Base-by-base conservation (phyloP, 2,113 vertebrate species). In the Raja brachyura region DNA sequence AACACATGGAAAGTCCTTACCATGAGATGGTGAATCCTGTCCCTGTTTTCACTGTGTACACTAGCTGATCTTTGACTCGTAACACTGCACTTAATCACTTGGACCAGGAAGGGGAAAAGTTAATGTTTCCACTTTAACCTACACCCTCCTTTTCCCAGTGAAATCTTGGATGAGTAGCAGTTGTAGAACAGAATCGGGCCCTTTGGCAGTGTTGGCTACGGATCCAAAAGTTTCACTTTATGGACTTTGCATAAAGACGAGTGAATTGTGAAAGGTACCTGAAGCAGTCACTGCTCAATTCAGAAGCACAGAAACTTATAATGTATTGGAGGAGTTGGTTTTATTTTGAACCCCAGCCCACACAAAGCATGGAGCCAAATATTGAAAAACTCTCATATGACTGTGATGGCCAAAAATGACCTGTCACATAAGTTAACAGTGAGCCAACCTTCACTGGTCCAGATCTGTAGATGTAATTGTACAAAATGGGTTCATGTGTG, bases 331-430 rank as follows among this genome's bases (percentile, higher is more conserved):
- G n/a, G 83, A 18, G 13, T 83, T 83, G 79, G 13, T 66, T 88
- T 88, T 31, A 86, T 63, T 33, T 88, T 88, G 83, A 6, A 88
- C 6, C 63, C 83, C 28, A 63, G 83, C 83, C 11, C n/a, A n/a
- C 6, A 31, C 4, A 63, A 66, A 88, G 31, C 61, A 31, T 25
- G 39, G 56, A 88, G n/a, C 13, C 83, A 63, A 31, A 88, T 63
- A 88, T 63, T 28, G 83, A 59, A 63, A 59, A 59, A 20, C 59
- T 85, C 81, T 28, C 83, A 63, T 31, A 59, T 63, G 83, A 5
- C 83, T 63, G 25, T 86, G 28, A 56, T 56, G 79, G 61, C 83
- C 59, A 88, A 88, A 88, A 88, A 63, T 88, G 83, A 59, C n/a
- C 83, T 31, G 83, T 66, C 28, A 86, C 28, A 59, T 86, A 56